phyloP scores from a whole-genome alignment of 2,113 vertebrate genomes.

The Salvelinus namaycush region DNA sequence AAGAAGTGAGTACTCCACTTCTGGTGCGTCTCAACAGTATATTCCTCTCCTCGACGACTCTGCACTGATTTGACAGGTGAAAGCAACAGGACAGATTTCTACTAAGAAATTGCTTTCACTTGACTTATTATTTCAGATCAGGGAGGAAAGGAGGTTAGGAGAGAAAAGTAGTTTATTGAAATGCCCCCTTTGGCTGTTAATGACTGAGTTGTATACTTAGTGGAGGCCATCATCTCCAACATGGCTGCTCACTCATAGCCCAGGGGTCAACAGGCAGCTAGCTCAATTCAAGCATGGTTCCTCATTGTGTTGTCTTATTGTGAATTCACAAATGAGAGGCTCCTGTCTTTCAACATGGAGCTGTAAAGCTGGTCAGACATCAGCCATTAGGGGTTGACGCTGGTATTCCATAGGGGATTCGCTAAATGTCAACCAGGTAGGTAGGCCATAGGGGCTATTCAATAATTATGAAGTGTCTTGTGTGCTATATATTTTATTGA shows the following conservation, averaged over 20 bases:
- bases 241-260: neutral
- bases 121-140: no score
- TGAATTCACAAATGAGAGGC: neutral
- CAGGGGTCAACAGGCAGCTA: neutral
- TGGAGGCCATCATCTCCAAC: neutral
- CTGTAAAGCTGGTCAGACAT: neutral
- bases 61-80: no score
- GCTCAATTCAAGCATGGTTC: neutral
- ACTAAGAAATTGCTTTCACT: no score
- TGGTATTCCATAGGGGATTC: constrained; percentile 6
- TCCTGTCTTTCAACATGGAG: neutral
- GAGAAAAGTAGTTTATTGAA: no score
- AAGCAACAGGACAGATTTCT: no score
- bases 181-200: neutral
- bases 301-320: neutral
- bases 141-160: no score
- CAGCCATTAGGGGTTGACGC: neutral
- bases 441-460: constrained; percentile 3
- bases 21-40: neutral
- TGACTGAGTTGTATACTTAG: neutral
- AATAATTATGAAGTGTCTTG: neutral
- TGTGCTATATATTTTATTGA: neutral
- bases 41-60: no score
- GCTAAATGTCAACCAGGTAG: constrained; percentile 4
- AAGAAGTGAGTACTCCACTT: neutral